A percentile compares a stretch with the other conserved stretches of the same genome.
phyloP scores from a whole-genome alignment of 2,888 invertebrate genomes.

The Drosophila tanythrix region DNA sequence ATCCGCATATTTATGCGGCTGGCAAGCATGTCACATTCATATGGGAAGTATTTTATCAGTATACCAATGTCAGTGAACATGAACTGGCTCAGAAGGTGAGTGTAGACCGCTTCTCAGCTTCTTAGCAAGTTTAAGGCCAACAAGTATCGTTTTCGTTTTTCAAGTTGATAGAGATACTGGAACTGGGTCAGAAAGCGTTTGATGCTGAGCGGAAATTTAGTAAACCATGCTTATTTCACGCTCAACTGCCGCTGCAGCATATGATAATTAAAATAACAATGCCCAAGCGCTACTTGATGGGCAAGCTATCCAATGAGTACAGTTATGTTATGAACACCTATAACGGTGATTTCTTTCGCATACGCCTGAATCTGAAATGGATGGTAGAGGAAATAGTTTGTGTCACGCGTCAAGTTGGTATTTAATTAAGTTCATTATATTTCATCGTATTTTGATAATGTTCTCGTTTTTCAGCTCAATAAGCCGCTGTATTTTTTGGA shows the following conservation, averaged over 20 bases:
- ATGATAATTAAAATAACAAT: slow-evolving; percentile 59
- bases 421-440: background rate
- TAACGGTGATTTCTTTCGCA: slow-evolving; percentile 72
- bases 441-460: background rate
- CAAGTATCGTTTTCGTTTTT: background rate
- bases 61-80: slow-evolving; percentile 44
- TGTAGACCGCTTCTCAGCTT: too few species aligned
- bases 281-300: slow-evolving; percentile 70
- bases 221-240: slow-evolving; percentile 51
- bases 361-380: slow-evolving; percentile 59
- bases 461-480: background rate
- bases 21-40: slow-evolving; percentile 55
- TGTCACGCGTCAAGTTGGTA: slow-evolving; percentile 65
- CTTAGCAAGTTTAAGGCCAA: background rate
- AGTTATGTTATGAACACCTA: slow-evolving; percentile 58
- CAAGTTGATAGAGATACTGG: slow-evolving; percentile 60
- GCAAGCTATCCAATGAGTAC: slow-evolving; percentile 57
- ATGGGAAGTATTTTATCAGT: slow-evolving; percentile 63
- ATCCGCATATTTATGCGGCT: slow-evolving; percentile 68
- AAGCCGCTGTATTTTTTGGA: slow-evolving; percentile 66
- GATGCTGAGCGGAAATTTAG: slow-evolving; percentile 21
- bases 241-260: slow-evolving; percentile 62
- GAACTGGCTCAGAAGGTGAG: slow-evolving; percentile 77
- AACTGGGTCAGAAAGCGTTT: slow-evolving; percentile 8
- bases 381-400: slow-evolving; percentile 76